These are phyloP conservation scores for Erebia aethiops DNA, from an alignment of 2,888 invertebrate genomes.

Conservation along the genomic window DNA sequence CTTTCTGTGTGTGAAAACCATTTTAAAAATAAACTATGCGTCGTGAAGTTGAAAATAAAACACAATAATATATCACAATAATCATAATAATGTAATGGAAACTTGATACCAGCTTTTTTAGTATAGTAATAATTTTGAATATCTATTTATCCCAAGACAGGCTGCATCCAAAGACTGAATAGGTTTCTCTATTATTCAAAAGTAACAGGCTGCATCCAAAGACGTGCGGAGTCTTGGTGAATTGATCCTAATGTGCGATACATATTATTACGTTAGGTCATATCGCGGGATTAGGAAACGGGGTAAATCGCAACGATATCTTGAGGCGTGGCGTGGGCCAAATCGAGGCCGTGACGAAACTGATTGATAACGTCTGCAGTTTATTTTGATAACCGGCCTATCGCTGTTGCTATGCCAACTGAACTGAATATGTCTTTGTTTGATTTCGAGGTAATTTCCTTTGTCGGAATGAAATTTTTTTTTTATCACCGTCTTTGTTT, in stretches of 20 bases:
- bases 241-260: background rate
- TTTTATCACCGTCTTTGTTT: background rate
- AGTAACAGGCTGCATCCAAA: too few species aligned
- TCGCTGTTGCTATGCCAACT: conserved; percentile 59
- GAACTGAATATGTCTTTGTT: conserved; percentile 18
- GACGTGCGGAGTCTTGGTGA: too few species aligned
- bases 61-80: too few species aligned
- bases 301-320: conserved; percentile 74
- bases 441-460: background rate
- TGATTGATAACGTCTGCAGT: conserved; percentile 73
- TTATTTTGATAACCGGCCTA: conserved; percentile 59
- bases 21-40: too few species aligned
- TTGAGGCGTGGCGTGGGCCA: conserved; percentile 72
- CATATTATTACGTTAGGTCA: conserved; percentile 47
- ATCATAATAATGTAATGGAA: too few species aligned
- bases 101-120: too few species aligned
- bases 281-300: conserved; percentile 67
- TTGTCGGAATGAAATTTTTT: background rate
- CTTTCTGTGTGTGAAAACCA: too few species aligned
- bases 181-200: too few species aligned
- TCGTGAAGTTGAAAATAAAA: too few species aligned
- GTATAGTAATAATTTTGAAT: too few species aligned
- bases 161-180: too few species aligned
- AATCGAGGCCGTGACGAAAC: conserved; percentile 77
- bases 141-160: too few species aligned